Conservation (phyloP, 2,113 vertebrate species). For the Alligator sinensis region DNA sequence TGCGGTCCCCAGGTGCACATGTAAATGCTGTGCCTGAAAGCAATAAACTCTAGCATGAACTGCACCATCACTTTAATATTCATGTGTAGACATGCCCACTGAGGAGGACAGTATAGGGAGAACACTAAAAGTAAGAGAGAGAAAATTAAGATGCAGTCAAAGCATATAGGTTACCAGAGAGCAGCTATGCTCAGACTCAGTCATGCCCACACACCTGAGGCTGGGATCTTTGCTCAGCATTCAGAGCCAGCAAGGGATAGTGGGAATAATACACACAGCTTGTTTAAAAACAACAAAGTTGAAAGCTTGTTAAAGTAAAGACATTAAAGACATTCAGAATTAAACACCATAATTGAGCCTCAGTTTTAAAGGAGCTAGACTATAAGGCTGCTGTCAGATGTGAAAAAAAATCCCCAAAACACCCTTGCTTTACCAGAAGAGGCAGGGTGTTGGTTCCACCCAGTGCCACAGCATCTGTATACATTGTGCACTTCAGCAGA, state of each 20-base stretch:
- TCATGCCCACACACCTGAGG: neutral
- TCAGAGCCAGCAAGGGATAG: neutral
- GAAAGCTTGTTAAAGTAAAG: neutral
- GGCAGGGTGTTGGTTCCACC: too few species aligned
- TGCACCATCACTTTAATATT: too few species aligned
- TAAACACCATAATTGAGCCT: neutral
- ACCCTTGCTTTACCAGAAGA: too few species aligned
- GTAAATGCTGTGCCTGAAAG: too few species aligned
- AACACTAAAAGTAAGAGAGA: neutral
- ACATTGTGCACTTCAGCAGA: too few species aligned
- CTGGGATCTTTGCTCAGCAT: neutral
- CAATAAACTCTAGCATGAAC: too few species aligned
- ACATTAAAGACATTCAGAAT: neutral
- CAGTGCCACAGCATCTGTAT: too few species aligned
- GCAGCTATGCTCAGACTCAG: neutral
- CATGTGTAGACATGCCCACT: neutral
- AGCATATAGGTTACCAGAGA: neutral
- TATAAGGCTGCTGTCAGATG: too few species aligned
- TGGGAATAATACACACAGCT: neutral
- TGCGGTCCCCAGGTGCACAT: too few species aligned
- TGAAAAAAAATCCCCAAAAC: neutral
- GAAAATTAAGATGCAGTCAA: neutral
- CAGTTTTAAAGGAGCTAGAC: neutral
- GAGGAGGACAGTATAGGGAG: neutral
- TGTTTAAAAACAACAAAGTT: neutral